Conservation (phyloP, 2,113 vertebrate genomes). For the Cairina moschata region DNA sequence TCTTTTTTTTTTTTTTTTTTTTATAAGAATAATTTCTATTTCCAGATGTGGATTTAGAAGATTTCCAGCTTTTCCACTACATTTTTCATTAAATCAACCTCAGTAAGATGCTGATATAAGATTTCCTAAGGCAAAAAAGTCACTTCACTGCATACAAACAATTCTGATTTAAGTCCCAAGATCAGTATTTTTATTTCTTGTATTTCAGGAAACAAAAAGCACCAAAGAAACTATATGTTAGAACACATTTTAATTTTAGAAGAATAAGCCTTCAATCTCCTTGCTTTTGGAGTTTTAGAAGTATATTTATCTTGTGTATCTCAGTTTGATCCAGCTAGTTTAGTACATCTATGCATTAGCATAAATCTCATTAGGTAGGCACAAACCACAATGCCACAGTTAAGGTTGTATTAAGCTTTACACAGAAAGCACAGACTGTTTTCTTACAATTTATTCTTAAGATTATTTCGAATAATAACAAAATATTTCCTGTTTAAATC, state of each 20-base stretch:
- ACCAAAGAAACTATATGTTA: not conserved
- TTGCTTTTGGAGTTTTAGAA: not conserved
- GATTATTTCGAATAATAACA: not conserved
- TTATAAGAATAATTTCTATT: not conserved
- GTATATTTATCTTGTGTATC: not conserved
- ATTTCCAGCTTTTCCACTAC: not conserved
- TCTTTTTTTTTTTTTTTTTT: not conserved
- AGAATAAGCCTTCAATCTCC: not conserved
- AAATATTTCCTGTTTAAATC: not conserved
- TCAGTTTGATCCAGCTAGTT: not conserved
- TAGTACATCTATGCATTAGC: slow-evolving; percentile 21
- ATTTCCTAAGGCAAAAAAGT: not conserved
- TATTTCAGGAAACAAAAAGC: not conserved
- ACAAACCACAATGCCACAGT: not conserved
- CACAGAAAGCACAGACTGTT: not conserved
- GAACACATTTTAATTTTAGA: not conserved
- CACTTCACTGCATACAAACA: not conserved
- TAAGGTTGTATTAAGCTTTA: not conserved
- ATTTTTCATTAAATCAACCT: not conserved
- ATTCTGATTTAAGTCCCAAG: not conserved
- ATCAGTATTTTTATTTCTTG: not conserved
- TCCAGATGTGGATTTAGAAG: not conserved
- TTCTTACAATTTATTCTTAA: no score
- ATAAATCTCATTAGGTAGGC: slow-evolving; percentile 31
- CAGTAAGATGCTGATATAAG: not conserved